phyloP scores from a whole-genome alignment of 2,888 invertebrate species.

The Leptopilina drosophilae region DNA sequence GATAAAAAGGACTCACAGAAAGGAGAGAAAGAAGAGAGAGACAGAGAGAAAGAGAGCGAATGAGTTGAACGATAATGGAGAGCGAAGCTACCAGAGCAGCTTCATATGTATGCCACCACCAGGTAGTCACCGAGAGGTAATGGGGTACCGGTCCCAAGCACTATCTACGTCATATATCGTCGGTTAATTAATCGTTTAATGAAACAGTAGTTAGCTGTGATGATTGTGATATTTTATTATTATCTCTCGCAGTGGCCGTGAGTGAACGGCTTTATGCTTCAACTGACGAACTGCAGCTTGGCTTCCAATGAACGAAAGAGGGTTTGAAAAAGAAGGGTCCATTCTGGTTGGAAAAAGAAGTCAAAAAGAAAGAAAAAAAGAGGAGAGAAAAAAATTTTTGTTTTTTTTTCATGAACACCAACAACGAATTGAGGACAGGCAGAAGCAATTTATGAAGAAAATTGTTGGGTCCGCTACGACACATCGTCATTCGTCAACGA shows the following conservation, averaged over 20 bases:
- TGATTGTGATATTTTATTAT: conserved; percentile 74
- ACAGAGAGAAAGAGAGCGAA: conserved; percentile 43
- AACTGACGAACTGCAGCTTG: conserved; percentile 36
- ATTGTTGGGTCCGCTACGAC: conserved; percentile 53
- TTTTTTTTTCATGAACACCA: conserved; percentile 2
- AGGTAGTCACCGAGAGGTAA: conserved; percentile 43
- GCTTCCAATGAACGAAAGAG: conserved; percentile 48
- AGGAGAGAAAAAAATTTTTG: not conserved
- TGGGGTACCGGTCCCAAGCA: conserved; percentile 50
- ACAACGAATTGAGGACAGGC: conserved; percentile 51
- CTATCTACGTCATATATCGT: conserved; percentile 73
- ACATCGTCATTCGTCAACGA: conserved; percentile 52
- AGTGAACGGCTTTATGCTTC: conserved; percentile 36
- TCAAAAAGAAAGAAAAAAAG: not conserved
- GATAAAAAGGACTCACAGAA: conserved; percentile 35
- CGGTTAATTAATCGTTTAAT: conserved; percentile 75
- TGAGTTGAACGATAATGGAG: conserved; percentile 43
- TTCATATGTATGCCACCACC: conserved; percentile 18
- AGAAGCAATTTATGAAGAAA: conserved; percentile 65
- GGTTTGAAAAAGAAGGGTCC: conserved; percentile 43
- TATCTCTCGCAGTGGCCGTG: conserved; percentile 58
- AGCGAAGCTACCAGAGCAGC: conserved; percentile 42
- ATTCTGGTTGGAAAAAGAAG: not conserved
- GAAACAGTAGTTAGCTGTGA: conserved; percentile 75
- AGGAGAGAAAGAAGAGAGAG: conserved; percentile 41